Conservation (phyloP, 2,113 vertebrate species). For the Helogale parvula region DNA sequence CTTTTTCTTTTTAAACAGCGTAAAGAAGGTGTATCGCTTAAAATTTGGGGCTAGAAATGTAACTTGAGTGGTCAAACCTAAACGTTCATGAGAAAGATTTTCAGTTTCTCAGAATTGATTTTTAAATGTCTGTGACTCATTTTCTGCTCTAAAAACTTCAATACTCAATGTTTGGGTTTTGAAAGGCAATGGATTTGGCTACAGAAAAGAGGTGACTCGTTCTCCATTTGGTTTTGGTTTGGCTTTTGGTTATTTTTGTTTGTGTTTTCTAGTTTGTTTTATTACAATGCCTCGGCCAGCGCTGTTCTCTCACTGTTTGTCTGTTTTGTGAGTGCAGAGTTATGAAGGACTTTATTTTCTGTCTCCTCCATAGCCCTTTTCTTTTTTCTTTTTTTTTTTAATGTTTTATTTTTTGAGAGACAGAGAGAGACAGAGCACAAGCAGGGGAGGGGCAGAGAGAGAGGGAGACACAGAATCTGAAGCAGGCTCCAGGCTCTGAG, state of each 20-base stretch:
- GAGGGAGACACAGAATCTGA: too few relatives aligned
- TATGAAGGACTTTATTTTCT: slow-evolving; percentile 44
- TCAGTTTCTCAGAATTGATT: slow-evolving; percentile 69
- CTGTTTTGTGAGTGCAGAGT: slow-evolving; percentile 35
- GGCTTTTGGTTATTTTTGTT: slow-evolving; percentile 71
- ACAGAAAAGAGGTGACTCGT: slow-evolving; percentile 48
- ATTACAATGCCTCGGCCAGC: slow-evolving; percentile 49
- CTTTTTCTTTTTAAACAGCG: slow-evolving; percentile 48
- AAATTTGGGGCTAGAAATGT: neutral
- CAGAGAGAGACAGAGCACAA: too few relatives aligned
- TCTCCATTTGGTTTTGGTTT: slow-evolving; percentile 77
- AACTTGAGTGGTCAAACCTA: slow-evolving; percentile 58
- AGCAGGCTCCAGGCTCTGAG: too few relatives aligned
- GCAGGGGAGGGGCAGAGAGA: too few relatives aligned
- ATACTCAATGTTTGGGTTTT: slow-evolving; percentile 56
- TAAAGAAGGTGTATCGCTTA: neutral
- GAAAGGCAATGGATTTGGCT: slow-evolving; percentile 75
- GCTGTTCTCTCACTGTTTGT: neutral
- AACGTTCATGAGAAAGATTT: slow-evolving; percentile 63
- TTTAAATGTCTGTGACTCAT: slow-evolving; percentile 75
- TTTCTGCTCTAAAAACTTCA: slow-evolving; percentile 79
- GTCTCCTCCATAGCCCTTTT: slow-evolving; percentile 38
- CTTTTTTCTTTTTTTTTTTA: neutral
- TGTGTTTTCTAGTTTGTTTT: slow-evolving; percentile 72
- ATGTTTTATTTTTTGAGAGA: too few relatives aligned